phyloP scores from a whole-genome alignment of 2,797 vertebrate species.

The Cynopterus sphinx region DNA sequence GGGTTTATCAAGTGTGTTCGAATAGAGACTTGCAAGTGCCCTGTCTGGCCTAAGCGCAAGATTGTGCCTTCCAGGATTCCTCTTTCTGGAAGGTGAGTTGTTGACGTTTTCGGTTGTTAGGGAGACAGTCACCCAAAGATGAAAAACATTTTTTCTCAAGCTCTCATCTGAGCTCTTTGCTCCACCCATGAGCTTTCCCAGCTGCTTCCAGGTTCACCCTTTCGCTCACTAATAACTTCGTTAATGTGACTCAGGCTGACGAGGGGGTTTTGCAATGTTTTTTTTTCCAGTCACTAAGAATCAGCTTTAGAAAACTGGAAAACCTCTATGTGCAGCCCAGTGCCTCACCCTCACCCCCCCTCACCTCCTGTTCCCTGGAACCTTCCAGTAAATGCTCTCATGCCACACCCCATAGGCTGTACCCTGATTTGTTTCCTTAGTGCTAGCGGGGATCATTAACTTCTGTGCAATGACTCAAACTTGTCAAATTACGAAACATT shows the following conservation, averaged over 20 bases:
- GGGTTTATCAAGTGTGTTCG: background rate
- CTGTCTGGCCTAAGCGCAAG: background rate
- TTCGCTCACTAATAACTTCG: background rate
- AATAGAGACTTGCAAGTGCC: background rate
- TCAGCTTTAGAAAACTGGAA: background rate
- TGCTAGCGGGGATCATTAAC: background rate
- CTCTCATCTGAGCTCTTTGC: background rate
- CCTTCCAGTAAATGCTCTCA: background rate
- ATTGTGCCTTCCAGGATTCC: background rate
- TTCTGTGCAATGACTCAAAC: background rate
- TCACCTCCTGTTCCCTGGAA: background rate
- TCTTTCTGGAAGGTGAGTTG: background rate
- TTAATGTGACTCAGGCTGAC: accelerated
- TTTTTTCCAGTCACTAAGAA: background rate
- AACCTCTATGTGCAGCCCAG: background rate
- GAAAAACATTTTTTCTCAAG: background rate
- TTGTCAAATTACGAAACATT: background rate
- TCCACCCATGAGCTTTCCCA: background rate
- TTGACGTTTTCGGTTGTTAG: background rate
- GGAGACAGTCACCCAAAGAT: background rate
- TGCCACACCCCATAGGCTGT: background rate
- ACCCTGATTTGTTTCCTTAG: background rate
- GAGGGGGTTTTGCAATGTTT: background rate
- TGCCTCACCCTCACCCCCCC: background rate
- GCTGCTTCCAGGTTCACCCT: background rate